Percentiles rank a stretch among this genome's conserved stretches.
These are phyloP conservation scores for Rhinogobio ventralis DNA, from an alignment of 2,797 vertebrate genomes.

Conservation along the genomic window DNA sequence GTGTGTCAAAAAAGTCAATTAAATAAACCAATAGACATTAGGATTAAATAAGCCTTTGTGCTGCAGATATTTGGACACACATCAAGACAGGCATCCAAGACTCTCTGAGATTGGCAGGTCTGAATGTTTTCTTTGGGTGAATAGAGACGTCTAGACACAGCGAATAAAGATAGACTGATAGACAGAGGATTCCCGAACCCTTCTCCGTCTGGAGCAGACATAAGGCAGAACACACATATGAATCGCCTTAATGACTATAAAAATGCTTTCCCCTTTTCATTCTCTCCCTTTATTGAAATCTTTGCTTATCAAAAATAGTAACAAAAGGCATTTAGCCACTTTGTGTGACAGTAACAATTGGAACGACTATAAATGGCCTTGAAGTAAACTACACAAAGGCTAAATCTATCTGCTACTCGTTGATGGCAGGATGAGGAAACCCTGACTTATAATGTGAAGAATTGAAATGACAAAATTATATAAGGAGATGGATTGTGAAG, in stretches of 20 bases:
- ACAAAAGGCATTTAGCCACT: constrained; percentile 74
- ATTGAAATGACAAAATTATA: constrained; percentile 57
- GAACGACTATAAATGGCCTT: constrained; percentile 64
- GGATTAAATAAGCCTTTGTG: constrained; percentile 37
- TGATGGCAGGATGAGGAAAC: constrained; percentile 49
- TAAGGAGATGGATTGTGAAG: constrained; percentile 44
- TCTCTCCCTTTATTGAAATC: constrained; percentile 65
- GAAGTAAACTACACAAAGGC: constrained; percentile 60
- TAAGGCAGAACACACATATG: constrained; percentile 51
- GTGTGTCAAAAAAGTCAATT: constrained; percentile 69
- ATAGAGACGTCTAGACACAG: constrained; percentile 83
- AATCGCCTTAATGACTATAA: constrained; percentile 75
- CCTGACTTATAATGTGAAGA: constrained; percentile 46
- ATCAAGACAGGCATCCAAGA: constrained; percentile 67
- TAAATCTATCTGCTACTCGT: constrained; percentile 57
- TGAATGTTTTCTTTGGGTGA: constrained; percentile 69
- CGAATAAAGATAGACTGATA: constrained; percentile 75
- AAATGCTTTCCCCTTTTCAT: constrained; percentile 63
- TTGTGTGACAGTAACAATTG: constrained; percentile 76
- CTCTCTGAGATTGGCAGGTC: constrained; percentile 58
- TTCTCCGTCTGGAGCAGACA: constrained; percentile 66
- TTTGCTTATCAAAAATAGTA: constrained; percentile 73
- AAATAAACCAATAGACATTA: constrained; percentile 43
- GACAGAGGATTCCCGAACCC: constrained; percentile 71
- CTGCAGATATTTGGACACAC: constrained; percentile 47